Evolutionary conservation across 2,113 vertebrate genomes (phyloP).

Genomic region (Cettia cetti): DNA sequence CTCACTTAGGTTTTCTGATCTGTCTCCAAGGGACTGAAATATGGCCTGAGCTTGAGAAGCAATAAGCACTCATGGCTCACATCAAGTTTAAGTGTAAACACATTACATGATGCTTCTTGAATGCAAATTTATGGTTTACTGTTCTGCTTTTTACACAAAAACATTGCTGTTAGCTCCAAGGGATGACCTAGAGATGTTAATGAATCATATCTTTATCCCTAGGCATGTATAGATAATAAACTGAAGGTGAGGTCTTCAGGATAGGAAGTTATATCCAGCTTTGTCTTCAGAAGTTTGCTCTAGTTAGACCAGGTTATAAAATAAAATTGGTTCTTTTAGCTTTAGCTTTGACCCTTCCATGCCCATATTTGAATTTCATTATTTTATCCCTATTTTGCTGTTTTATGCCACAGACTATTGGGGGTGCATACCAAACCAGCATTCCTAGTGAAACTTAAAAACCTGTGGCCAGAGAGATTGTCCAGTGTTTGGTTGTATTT

Average conservation of each 20-base stretch:
- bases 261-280: background rate
- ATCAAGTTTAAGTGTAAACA: constrained; percentile 31
- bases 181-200: background rate
- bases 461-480: background rate
- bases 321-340: background rate
- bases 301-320: background rate
- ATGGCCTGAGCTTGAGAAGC: background rate
- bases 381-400: background rate
- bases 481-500: background rate
- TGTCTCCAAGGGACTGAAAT: background rate
- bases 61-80: background rate
- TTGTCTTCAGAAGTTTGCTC: background rate
- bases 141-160: background rate
- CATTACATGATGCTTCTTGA: background rate
- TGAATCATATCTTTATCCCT: background rate
- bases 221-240: background rate
- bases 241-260: background rate
- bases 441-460: background rate
- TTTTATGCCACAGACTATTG: background rate
- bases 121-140: constrained; percentile 16
- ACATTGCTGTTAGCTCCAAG: background rate
- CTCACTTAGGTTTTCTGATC: background rate
- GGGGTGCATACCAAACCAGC: background rate
- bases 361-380: background rate
- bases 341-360: background rate